Evolutionary conservation across 2,113 vertebrate genomes (phyloP).

Genomic region (Mormoops blainvillei): DNA sequence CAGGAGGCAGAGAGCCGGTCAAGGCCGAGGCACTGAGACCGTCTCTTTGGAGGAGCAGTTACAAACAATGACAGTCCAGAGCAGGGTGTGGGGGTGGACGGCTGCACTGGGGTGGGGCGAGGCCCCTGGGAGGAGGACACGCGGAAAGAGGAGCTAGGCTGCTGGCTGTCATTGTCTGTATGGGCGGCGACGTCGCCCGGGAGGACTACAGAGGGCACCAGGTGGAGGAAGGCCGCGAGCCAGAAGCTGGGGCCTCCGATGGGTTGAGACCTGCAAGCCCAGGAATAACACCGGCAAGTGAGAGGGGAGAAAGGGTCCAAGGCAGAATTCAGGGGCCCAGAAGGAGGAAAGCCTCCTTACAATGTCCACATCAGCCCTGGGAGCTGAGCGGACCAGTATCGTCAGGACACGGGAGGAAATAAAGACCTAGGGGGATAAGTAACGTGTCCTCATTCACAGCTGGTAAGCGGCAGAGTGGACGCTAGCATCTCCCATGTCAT

Average conservation of each 20-base stretch:
- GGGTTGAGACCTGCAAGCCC: not conserved
- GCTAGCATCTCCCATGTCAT: too few species aligned
- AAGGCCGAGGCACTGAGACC: fast-evolving
- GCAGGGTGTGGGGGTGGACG: not conserved
- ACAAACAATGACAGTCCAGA: not conserved
- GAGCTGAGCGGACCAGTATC: not conserved
- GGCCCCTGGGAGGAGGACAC: not conserved
- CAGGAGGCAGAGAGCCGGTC: not conserved
- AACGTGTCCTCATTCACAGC: not conserved
- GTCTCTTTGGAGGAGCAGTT: not conserved
- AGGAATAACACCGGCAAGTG: not conserved
- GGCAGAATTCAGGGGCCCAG: not conserved
- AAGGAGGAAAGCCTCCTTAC: not conserved
- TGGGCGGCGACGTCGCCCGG: constrained; percentile 6
- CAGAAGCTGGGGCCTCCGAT: not conserved
- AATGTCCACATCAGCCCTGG: not conserved
- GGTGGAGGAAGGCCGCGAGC: not conserved
- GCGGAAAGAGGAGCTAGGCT: not conserved
- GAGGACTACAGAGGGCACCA: not conserved
- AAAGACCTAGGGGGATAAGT: too few species aligned
- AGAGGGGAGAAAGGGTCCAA: not conserved
- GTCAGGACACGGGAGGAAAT: not conserved
- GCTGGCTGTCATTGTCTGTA: not conserved
- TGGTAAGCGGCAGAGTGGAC: not conserved
- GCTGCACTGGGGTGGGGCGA: not conserved